These are phyloP conservation scores for Phrixothrix hirtus DNA, from an alignment of 2,888 invertebrate genomes.

Conservation along the genomic window DNA sequence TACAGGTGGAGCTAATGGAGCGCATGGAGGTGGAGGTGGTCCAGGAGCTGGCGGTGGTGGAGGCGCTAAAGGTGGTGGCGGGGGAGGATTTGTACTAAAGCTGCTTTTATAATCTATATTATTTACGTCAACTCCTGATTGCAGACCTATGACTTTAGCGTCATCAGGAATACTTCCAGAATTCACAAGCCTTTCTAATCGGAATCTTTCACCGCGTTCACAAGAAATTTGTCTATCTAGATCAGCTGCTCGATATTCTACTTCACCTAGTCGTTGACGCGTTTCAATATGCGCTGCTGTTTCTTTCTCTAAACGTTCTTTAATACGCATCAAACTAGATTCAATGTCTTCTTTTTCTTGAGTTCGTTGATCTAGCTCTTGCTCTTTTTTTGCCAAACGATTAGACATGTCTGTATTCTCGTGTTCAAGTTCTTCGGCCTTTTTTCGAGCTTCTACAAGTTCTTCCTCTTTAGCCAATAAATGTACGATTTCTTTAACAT, in stretches of 20 bases:
- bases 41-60: constrained; percentile 49
- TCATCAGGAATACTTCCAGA: constrained; percentile 93
- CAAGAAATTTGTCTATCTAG: constrained; percentile 67
- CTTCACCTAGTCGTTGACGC: constrained; percentile 70
- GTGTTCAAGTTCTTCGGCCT: constrained; percentile 85
- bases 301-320: constrained; percentile 87
- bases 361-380: constrained; percentile 84
- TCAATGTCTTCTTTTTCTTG: constrained; percentile 94
- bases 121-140: constrained; percentile 44
- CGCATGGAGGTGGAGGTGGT: constrained; percentile 57
- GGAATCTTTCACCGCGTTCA: constrained; percentile 78
- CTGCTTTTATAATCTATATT: constrained; percentile 37
- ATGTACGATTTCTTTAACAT: constrained; percentile 89
- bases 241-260: constrained; percentile 60
- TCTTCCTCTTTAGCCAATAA: constrained; percentile 92
- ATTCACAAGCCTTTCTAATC: constrained; percentile 83
- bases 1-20: constrained; percentile 64
- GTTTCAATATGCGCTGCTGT: constrained; percentile 86
- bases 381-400: constrained; percentile 87
- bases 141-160: constrained; percentile 72
- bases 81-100: constrained; percentile 46
- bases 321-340: constrained; percentile 77
- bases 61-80: constrained; percentile 42
- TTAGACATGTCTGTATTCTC: constrained; percentile 87
- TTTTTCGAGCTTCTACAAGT: constrained; percentile 80